Evolutionary conservation across 2,113 vertebrate species (phyloP).

Genomic region (Colinus virginianus): DNA sequence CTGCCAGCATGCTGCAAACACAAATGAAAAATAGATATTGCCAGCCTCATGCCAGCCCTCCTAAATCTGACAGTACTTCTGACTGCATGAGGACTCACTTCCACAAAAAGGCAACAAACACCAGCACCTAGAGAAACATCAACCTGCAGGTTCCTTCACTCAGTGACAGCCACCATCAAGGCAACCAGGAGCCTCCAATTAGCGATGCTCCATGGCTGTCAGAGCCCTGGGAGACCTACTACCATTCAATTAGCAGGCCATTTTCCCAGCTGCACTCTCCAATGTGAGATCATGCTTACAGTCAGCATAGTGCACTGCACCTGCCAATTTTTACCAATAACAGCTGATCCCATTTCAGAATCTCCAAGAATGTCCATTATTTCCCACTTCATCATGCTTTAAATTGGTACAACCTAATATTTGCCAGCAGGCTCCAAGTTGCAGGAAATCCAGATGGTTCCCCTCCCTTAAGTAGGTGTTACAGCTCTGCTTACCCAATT

Average conservation of each 20-base stretch:
- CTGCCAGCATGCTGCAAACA: background rate
- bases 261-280: conserved; percentile 64
- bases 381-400: conserved; percentile 68
- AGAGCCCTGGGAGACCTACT: conserved; percentile 42
- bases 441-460: conserved; percentile 56
- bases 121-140: background rate
- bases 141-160: background rate
- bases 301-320: conserved; percentile 8
- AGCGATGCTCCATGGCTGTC: background rate
- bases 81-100: background rate
- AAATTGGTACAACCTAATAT: conserved; percentile 57
- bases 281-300: conserved; percentile 5
- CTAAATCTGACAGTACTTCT: background rate
- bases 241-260: conserved; percentile 56
- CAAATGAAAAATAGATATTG: background rate
- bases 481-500: background rate
- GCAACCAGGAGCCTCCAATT: conserved; percentile 16
- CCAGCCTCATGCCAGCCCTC: background rate
- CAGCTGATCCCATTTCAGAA: conserved; percentile 61
- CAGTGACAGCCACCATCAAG: background rate
- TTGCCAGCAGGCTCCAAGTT: conserved; percentile 48
- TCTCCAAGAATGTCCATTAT: conserved; percentile 44
- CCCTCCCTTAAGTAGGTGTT: conserved; percentile 53
- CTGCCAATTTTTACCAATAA: conserved; percentile 54
- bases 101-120: background rate